Base-by-base conservation (phyloP, 2,797 vertebrate species). In the Podarcis lilfordi region DNA sequence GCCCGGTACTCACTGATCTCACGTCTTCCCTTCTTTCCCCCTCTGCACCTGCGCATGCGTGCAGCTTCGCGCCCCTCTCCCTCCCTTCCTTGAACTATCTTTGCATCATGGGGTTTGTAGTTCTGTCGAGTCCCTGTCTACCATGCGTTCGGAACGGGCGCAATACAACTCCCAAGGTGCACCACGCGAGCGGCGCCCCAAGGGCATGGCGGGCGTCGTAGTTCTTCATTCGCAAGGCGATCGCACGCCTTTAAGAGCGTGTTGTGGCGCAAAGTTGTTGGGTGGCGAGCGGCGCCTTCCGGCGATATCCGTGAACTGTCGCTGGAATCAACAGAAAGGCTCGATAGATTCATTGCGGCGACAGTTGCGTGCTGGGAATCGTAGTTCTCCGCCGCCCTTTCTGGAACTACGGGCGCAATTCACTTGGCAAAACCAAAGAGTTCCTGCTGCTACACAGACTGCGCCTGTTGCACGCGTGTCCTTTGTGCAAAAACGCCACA, bases 91-190 rank as follows among this genome's bases (percentile, higher is more conserved):
- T 2, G 1, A 3, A 5, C 5, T 8, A 64, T 74, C 32, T 3
- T 37, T 69, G 9, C 10, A 3, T 9, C 6, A 10, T 29, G 86
- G 89, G 78, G 17, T 1, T 29, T 85, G 82, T 87, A 88, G 89
- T 80, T 35, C 29, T n/a, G 1, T 15, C 61, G 27, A 2, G 15
- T 10, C 8, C 2, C 2, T 5, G 9, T 1, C 1, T 1, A 7
- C 4, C 4, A 25, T 15, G 2, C 3, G 0, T 1, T 3, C 1
- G 5, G 9, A 8, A 3, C 3, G 3, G 13, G 2, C 2, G 32
- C 6, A 84, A 50, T 61, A 90, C 89, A 71, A 81, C 13, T 29
- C 82, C 89, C 89, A 77, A 5, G 32, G 29, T 85, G 86, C 89
- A 32, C 3, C 23, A 78, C 78, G 43, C 5, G 0, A 5, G 23